Conservation (phyloP, 2,888 invertebrate species). For the Tinea pellionella region DNA sequence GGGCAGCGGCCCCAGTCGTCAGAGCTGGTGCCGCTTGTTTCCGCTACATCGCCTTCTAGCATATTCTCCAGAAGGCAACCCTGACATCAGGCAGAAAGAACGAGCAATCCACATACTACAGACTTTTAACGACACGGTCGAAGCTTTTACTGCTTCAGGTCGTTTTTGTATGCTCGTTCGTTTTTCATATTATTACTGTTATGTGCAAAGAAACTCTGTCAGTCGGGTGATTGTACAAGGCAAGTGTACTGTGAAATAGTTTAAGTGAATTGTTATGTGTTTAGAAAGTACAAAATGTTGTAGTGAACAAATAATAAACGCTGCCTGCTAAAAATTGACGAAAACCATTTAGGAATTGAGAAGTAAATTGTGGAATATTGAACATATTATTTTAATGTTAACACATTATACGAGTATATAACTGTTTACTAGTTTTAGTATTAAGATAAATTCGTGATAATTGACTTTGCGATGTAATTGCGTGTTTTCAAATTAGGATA, state of each 20-base stretch:
- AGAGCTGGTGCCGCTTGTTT: conserved; percentile 64
- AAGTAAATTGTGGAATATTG: conserved; percentile 41
- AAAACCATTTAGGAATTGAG: conserved; percentile 29
- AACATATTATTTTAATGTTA: conserved; percentile 48
- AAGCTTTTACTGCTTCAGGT: background rate
- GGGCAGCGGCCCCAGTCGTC: conserved; percentile 61
- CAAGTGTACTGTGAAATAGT: background rate
- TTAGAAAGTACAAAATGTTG: background rate
- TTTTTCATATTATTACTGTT: background rate
- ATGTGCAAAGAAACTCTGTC: background rate
- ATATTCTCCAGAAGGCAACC: conserved; percentile 27
- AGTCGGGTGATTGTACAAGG: background rate
- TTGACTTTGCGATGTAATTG: conserved; percentile 32
- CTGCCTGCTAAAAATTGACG: background rate
- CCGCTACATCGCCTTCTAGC: conserved; percentile 25
- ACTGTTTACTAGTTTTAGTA: conserved; percentile 50
- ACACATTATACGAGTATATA: conserved; percentile 24
- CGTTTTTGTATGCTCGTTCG: background rate
- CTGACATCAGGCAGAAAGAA: conserved; percentile 37
- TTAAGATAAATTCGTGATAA: conserved; percentile 56
- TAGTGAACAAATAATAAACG: background rate
- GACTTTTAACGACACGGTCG: conserved; percentile 36
- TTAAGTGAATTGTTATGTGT: conserved; percentile 2
- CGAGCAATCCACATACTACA: conserved; percentile 39
- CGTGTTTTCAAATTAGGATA: conserved; percentile 24